These are phyloP conservation scores for Sitophilus oryzae DNA, from an alignment of 1,140 invertebrate species.

Conservation along the genomic window DNA sequence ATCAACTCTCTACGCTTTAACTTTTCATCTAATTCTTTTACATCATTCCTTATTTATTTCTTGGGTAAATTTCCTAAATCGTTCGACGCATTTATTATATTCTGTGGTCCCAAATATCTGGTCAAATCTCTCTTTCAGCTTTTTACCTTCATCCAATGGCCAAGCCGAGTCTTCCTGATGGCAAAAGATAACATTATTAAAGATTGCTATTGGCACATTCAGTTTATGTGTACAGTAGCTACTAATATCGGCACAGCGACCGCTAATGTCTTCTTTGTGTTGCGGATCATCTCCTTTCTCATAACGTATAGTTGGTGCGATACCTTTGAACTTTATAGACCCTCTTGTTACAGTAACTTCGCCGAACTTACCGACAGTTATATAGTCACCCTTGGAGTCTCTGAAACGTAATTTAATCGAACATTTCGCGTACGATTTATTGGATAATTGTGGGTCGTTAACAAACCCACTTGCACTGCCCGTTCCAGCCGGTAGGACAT, in stretches of 20 bases:
- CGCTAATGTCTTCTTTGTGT: slow-evolving; percentile 41
- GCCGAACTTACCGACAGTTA: slow-evolving; percentile 22
- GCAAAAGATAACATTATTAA: slow-evolving; percentile 97
- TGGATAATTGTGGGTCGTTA: slow-evolving; percentile 82
- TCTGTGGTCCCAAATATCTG: slow-evolving; percentile 93
- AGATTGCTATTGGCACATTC: slow-evolving; percentile 88
- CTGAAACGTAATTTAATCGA: slow-evolving; percentile 53
- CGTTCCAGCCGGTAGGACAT: slow-evolving; percentile 78
- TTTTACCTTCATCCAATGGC: slow-evolving; percentile 91
- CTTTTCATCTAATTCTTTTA: slow-evolving; percentile 31
- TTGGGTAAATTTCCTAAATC: slow-evolving; percentile 66
- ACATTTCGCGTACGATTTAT: slow-evolving; percentile 48
- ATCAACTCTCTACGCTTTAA: slow-evolving; percentile 45
- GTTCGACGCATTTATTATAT: slow-evolving; percentile 89
- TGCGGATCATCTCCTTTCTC: slow-evolving; percentile 29
- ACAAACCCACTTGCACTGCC: slow-evolving; percentile 82
- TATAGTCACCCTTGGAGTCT: slow-evolving; percentile 15
- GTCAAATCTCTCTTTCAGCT: slow-evolving; percentile 94
- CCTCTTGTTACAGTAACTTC: slow-evolving; percentile 9
- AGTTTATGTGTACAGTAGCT: slow-evolving; percentile 58
- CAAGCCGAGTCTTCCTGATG: slow-evolving; percentile 98
- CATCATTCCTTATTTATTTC: slow-evolving; percentile 49
- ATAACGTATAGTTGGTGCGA: slow-evolving; percentile 39
- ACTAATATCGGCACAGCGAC: slow-evolving; percentile 68
- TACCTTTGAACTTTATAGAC: slow-evolving; percentile 37